phyloP scores from a whole-genome alignment of 2,797 vertebrate species.

The Allobates femoralis region DNA sequence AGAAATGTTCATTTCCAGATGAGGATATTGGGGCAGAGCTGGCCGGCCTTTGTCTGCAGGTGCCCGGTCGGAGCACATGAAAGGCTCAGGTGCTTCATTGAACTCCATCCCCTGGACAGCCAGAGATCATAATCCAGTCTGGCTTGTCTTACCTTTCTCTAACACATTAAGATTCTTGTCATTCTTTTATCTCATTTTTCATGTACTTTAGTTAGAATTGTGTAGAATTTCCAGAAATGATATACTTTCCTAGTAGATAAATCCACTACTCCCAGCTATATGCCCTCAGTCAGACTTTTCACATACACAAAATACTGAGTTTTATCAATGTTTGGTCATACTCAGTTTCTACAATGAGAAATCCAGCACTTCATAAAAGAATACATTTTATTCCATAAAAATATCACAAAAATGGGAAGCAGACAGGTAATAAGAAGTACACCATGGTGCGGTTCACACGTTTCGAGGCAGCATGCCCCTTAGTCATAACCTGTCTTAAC shows the following conservation, averaged over 20 bases:
- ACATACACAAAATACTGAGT: too few species aligned
- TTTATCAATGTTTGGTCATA: too few species aligned
- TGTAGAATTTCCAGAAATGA: not conserved
- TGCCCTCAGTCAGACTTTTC: too few species aligned
- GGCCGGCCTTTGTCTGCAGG: slow-evolving; percentile 47
- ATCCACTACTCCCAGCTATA: not conserved
- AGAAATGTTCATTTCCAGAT: slow-evolving; percentile 55
- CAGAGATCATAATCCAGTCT: slow-evolving; percentile 52
- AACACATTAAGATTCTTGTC: slow-evolving; percentile 51
- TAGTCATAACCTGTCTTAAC: too few species aligned
- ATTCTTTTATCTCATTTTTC: slow-evolving; percentile 48
- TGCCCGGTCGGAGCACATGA: slow-evolving; percentile 41
- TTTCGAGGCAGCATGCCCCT: too few species aligned
- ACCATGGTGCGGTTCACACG: too few species aligned
- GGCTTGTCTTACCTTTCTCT: slow-evolving; percentile 43
- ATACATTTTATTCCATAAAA: too few species aligned
- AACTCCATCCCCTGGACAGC: slow-evolving; percentile 35
- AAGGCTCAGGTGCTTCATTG: slow-evolving; percentile 52
- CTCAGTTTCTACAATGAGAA: too few species aligned
- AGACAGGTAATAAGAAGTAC: too few species aligned
- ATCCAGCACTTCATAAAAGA: too few species aligned
- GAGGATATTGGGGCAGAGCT: not conserved
- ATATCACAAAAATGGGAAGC: too few species aligned
- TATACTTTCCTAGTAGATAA: not conserved
- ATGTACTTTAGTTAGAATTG: not conserved